Percentiles rank a stretch among this genome's conserved stretches.
phyloP scores from a whole-genome alignment of 2,113 vertebrate genomes.

The Pseudois nayaur region DNA sequence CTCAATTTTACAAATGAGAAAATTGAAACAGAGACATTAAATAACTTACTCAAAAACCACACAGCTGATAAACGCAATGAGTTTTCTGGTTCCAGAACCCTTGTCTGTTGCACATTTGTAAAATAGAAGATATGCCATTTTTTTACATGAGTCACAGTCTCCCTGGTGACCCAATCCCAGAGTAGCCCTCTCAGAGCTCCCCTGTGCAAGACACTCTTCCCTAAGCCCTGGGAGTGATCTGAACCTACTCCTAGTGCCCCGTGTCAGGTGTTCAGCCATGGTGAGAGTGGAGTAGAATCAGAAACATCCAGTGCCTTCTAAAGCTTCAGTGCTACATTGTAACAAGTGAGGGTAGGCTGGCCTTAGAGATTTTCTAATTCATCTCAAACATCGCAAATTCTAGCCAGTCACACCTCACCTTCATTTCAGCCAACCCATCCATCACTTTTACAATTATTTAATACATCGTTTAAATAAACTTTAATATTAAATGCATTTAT shows the following conservation, averaged over 20 bases:
- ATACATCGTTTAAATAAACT: not conserved
- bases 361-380: not conserved
- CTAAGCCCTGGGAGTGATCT: not conserved
- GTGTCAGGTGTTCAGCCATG: not conserved
- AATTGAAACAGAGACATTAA: not conserved
- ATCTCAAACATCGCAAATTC: not conserved
- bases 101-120: not conserved
- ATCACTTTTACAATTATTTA: not conserved
- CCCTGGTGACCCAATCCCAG: not conserved
- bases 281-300: not conserved
- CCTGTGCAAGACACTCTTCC: not conserved
- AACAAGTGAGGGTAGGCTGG: not conserved
- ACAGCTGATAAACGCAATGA: not conserved
- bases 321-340: not conserved
- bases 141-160: not conserved
- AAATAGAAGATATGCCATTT: not conserved
- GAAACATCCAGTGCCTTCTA: not conserved
- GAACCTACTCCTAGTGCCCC: fast-evolving
- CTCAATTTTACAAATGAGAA: not conserved
- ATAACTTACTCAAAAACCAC: not conserved
- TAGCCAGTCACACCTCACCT: not conserved
- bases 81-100: not conserved
- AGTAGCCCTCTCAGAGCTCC: no score
- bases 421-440: not conserved
- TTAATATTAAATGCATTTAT: not conserved